These are phyloP conservation scores for Argyrosomus japonicus DNA, from an alignment of 2,113 vertebrate genomes.

Conservation along the genomic window DNA sequence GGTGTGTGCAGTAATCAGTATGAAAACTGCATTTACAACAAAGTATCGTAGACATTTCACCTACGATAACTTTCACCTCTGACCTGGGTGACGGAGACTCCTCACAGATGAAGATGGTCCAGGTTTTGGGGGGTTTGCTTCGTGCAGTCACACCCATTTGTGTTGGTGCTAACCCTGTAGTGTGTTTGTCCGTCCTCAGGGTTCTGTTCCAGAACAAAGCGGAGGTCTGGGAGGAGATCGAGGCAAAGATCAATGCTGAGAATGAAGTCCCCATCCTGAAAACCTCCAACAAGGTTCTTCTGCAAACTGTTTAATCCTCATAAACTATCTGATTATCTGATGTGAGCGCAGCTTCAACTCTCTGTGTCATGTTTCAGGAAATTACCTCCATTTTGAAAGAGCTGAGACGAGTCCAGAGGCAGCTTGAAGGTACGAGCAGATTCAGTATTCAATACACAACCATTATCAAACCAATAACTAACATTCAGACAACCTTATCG, in stretches of 20 bases:
- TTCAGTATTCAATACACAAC: too few species aligned
- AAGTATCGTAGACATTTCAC: too few species aligned
- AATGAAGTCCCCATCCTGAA: conserved; percentile 95
- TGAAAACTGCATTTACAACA: background rate
- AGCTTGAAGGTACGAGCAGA: conserved; percentile 90
- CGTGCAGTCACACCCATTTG: too few species aligned
- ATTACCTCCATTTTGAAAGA: conserved; percentile 95
- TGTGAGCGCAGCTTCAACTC: background rate
- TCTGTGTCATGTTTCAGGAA: conserved; percentile 83
- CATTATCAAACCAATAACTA: too few species aligned
- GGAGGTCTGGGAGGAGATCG: conserved; percentile 93
- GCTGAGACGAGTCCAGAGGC: conserved; percentile 92
- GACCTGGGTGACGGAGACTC: too few species aligned
- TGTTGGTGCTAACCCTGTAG: background rate
- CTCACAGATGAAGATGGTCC: background rate
- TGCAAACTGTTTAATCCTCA: background rate
- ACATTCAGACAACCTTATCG: too few species aligned
- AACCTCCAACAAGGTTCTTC: conserved; percentile 94
- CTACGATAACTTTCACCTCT: too few species aligned
- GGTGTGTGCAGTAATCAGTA: too few species aligned
- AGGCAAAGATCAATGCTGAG: conserved; percentile 93
- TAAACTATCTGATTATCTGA: background rate
- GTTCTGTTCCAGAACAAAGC: conserved; percentile 93
- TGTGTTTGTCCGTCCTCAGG: conserved; percentile 75
- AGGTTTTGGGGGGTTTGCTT: background rate